phyloP scores from a whole-genome alignment of 1,140 invertebrate genomes.

The Plodia interpunctella region DNA sequence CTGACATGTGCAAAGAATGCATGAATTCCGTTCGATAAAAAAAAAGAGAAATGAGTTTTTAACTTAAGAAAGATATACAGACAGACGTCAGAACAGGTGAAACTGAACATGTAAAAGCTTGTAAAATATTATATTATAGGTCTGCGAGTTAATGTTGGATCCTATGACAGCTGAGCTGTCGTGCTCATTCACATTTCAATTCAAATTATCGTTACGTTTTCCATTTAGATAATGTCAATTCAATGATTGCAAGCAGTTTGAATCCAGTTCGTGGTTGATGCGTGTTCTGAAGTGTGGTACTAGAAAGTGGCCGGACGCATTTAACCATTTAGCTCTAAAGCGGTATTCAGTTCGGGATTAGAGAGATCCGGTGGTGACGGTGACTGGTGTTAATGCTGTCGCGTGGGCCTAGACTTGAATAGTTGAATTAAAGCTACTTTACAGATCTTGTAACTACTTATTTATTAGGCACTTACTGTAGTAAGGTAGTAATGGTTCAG shows the following conservation, averaged over 20 bases:
- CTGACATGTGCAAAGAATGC: no score
- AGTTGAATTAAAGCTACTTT: neutral
- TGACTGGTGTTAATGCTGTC: constrained; percentile 1
- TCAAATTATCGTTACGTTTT: neutral
- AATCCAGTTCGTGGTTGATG: neutral
- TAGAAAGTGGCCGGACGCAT: neutral
- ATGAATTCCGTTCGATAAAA: no score
- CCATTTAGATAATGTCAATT: neutral
- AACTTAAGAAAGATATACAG: no score
- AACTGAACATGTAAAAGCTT: no score
- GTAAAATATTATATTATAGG: no score
- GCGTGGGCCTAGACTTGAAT: neutral
- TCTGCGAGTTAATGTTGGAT: no score
- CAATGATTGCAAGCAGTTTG: neutral
- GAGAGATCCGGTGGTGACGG: neutral
- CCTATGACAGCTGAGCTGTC: no score
- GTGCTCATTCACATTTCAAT: neutral
- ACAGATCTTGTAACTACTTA: neutral
- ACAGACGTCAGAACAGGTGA: no score
- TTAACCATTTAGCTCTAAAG: constrained; percentile 5
- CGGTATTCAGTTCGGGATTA: constrained; percentile 3
- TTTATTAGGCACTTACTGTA: no score
- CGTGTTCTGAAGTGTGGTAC: neutral
- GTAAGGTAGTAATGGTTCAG: no score
- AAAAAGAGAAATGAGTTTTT: no score